Base-by-base conservation (phyloP, 2,888 invertebrate species). In the Gibbula magus region DNA sequence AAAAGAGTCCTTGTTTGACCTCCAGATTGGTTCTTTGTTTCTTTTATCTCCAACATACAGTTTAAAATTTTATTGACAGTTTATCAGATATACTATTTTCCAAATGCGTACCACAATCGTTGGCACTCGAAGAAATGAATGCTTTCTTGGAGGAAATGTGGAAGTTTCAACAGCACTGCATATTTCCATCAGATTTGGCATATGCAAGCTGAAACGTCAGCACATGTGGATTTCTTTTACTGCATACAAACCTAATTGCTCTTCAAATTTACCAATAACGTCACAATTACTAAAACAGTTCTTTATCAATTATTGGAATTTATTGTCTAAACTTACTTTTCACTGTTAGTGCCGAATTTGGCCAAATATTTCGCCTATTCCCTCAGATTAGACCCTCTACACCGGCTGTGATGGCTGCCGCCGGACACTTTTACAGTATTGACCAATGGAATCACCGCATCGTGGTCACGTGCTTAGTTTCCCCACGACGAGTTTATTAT, bases 381-480 rank as follows among this genome's bases (percentile, higher is more conserved):
- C 39, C 70, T 73, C 54, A 76, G 78, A 70, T 80, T 78, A 70
- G 66, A 78, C 81, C 82, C 81, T 29, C 61, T 29, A 16, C 61
- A 61, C n/a, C 16, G 61, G 61, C 61, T 16, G 29, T 61, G 61
- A 61, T 61, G 61, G 61, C 61, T 61, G 61, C 61, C 61, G 61
- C 61, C 61, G 29, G 61, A 61, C 29, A 61, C 29, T 81, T 80
- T 78, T 79, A 79, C 80, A 74, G 75, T 80, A 25, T 61, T 22
- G 56, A 75, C 89, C 89, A 89, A 89, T 89, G 84, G 84, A 80
- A 80, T 79, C 20, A 22, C 2, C 52, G 70, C n/a, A 56, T 66
- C 77, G 51, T 51, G 75, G 73, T 83, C 83, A 88, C 88, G 82
- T 87, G 87, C 83, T 80, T 32, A 77, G 56, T 67, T 73, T 39